Base-by-base conservation (phyloP, 2,113 vertebrate genomes). In the Prochilodus magdalenae region DNA sequence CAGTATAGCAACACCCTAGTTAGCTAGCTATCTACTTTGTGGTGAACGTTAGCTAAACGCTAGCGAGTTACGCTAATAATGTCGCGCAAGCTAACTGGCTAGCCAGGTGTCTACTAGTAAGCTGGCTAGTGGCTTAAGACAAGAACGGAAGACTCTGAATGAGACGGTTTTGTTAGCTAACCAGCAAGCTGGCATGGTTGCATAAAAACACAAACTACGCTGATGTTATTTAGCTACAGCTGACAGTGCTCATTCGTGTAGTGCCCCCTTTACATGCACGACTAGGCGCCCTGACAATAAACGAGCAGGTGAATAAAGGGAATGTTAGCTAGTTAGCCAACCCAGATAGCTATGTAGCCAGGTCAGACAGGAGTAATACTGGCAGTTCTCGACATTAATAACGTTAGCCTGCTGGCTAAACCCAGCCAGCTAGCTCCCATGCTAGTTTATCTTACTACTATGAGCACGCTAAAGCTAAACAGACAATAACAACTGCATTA, bases 41-140 rank as follows among this genome's bases (percentile, higher is more conserved):
- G 15, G 2, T 51, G 2, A 44, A 44, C 40, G 40, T 51, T 16
- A 51, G 49, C 49, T 51, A 1, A 51, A 16, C 8, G 40, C 40
- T 33, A 63, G 8, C 40, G 24, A 51, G 24, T 16, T 24, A n/a
- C 5, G 12, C 29, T 27, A 36, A 27, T 65, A 44, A 81, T 74
- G 44, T 59, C 49, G 73, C 24, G 40, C 55, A 73, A 18, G 79
- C 63, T 75, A 75, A 69, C 72, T 81, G 57, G 47, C 73, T 51
- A 83, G 66, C 27, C 29, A 75, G 36, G 22, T 77, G 26, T 55
- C 40, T 77, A 76, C 5, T 44, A 44, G n/a, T n/a, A n/a, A n/a
- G n/a, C n/a, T n/a, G 11, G 40, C 40, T 44, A 44, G 11, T 36
- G 6, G 33, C 33, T 36, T 36, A 2, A 69, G 18, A n/a, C 66